Evolutionary conservation across 2,888 invertebrate genomes (phyloP).

Genomic region (Acrobasis repandana): DNA sequence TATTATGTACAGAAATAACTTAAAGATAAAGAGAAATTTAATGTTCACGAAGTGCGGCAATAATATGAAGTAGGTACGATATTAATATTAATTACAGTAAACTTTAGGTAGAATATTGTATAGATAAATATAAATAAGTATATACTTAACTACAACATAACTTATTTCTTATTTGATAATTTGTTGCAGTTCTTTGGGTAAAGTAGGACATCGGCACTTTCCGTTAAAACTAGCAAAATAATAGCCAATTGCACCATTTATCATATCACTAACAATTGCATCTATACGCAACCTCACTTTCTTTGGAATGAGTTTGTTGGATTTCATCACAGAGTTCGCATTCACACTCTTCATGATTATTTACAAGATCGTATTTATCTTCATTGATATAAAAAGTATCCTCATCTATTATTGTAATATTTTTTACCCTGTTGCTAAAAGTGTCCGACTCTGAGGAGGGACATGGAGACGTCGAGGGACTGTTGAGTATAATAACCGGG

Average conservation of each 20-base stretch:
- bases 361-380: constrained; percentile 57
- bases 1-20: constrained; percentile 11
- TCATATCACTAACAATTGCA: constrained; percentile 50
- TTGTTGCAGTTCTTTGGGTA: constrained; percentile 41
- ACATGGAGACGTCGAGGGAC: constrained; percentile 71
- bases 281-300: constrained; percentile 51
- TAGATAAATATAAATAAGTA: constrained; percentile 17
- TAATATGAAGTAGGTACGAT: neutral
- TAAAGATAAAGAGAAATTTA: neutral
- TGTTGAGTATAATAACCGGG: constrained; percentile 70
- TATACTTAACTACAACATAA: constrained; percentile 21
- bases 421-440: constrained; percentile 76
- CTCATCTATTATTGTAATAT: constrained; percentile 64
- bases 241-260: constrained; percentile 57
- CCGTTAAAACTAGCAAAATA: constrained; percentile 32
- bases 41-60: constrained; percentile 14
- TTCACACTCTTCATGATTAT: constrained; percentile 57
- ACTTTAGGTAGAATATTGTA: constrained; percentile 4
- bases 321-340: constrained; percentile 51
- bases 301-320: constrained; percentile 72
- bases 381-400: constrained; percentile 48
- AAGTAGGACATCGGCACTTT: constrained; percentile 35
- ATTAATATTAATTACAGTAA: neutral
- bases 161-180: constrained; percentile 6
- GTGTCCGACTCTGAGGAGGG: constrained; percentile 58